Base-by-base conservation (phyloP, 2,113 vertebrate genomes). In the Diglossa brunneiventris region DNA sequence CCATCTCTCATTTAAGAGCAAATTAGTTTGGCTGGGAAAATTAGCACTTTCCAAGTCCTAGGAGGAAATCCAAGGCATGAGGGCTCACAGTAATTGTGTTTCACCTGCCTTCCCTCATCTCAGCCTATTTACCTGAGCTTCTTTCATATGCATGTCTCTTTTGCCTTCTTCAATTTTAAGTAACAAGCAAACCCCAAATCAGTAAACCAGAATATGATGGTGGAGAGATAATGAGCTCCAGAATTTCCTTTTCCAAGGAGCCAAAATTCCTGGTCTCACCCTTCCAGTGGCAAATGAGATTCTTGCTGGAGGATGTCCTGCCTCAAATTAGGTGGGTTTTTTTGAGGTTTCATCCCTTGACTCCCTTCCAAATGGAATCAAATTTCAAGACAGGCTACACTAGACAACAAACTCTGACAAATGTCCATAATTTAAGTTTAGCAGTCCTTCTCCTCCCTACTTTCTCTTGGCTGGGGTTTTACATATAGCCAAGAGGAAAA, bases 191-290 rank as follows among this genome's bases (percentile, higher is more conserved):
- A 77, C 33, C 37, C 53, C 72, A 83, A 86, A 78, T 72, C 83
- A 89, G 75, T 93, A 88, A 95, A 72, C 44, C 56, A 90, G 53
- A 86, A 68, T 70, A 89, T 3, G 35, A 95, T 72, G 80, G 31
- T 72, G 73, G 50, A 92, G 52, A 92, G 93, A 86, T 88, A 95
- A 95, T 19, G 12, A 94, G 61, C 52, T 83, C 44, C 88, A 92
- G 88, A 95, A 87, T 83, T 94, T 94, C 85, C 61, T 94, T 64
- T 86, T 88, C 69, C 80, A 75, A 78, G 39, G 37, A 95, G 88
- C 88, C 93, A 96, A 93, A 88, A 93, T 90, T 95, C 88, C 80
- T 66, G 55, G 88, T 89, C 90, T 93, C 88, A 69, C 88, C 77
- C 92, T 95, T 90, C 92, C n/a, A 15, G 53, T 42, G 66, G 90